Percentiles rank a stretch among this genome's conserved stretches.
These are phyloP conservation scores for Rhabdomys pumilio DNA, from an alignment of 2,797 vertebrate species.

Conservation along the genomic window DNA sequence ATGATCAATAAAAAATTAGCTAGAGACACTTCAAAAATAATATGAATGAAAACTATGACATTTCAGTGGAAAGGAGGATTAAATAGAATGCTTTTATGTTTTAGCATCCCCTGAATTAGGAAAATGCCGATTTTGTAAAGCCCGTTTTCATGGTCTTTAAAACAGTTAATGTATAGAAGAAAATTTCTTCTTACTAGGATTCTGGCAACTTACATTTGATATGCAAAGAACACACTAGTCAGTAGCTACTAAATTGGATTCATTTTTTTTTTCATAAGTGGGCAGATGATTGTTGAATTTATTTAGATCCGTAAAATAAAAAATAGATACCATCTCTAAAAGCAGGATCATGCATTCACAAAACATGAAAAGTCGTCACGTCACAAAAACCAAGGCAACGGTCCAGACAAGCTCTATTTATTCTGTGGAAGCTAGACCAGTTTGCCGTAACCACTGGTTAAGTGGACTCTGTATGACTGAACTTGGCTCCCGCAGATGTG, in stretches of 20 bases:
- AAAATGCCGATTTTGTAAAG: conserved; percentile 37
- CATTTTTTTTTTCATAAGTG: conserved; percentile 40
- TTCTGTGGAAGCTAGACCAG: neutral
- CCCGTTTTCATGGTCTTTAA: conserved; percentile 53
- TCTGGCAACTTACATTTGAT: conserved; percentile 51
- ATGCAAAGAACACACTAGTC: conserved; percentile 60
- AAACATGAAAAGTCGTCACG: neutral
- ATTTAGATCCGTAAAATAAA: conserved; percentile 9
- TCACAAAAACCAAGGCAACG: conserved; percentile 1
- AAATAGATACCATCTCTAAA: neutral
- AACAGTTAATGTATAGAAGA: conserved; percentile 44
- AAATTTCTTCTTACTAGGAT: conserved; percentile 59
- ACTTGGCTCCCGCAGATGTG: neutral
- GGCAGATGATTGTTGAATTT: conserved; percentile 29
- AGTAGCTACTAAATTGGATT: conserved; percentile 60
- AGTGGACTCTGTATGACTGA: neutral
- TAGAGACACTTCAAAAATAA: conserved; percentile 8
- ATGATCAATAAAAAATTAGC: neutral
- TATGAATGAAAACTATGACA: conserved; percentile 39
- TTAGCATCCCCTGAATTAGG: neutral
- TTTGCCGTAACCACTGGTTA: neutral
- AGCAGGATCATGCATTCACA: neutral
- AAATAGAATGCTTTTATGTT: conserved; percentile 47
- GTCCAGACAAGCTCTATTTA: neutral
- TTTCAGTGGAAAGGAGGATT: conserved; percentile 41